Conservation (phyloP, 2,113 vertebrate species). For the Proteles cristata region DNA sequence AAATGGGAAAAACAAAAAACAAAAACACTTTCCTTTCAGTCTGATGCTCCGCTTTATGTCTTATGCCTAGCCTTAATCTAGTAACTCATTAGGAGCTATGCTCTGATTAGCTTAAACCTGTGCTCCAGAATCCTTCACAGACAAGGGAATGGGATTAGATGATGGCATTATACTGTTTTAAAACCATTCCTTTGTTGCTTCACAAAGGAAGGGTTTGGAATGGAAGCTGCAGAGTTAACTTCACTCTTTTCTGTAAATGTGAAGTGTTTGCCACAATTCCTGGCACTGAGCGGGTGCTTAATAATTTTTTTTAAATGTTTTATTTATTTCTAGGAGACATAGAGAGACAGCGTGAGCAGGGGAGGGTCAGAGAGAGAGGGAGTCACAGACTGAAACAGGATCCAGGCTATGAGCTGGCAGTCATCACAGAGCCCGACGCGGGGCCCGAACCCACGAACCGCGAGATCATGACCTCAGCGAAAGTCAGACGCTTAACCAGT, state of each 20-base stretch:
- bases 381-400: no score
- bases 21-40: neutral
- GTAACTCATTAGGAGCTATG: neutral
- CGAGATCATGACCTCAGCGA: no score
- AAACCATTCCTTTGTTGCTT: neutral
- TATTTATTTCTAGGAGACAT: no score
- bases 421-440: no score
- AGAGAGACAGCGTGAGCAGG: no score
- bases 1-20: neutral
- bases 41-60: neutral
- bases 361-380: no score
- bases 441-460: no score
- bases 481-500: no score
- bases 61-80: neutral
- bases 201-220: neutral
- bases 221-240: neutral
- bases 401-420: no score
- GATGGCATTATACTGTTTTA: neutral
- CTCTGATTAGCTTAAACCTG: neutral
- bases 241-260: neutral
- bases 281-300: neutral
- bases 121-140: neutral
- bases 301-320: neutral
- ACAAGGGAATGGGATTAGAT: neutral
- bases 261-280: neutral